phyloP scores from a whole-genome alignment of 2,113 vertebrate species.

The Uropsilus gracilis region DNA sequence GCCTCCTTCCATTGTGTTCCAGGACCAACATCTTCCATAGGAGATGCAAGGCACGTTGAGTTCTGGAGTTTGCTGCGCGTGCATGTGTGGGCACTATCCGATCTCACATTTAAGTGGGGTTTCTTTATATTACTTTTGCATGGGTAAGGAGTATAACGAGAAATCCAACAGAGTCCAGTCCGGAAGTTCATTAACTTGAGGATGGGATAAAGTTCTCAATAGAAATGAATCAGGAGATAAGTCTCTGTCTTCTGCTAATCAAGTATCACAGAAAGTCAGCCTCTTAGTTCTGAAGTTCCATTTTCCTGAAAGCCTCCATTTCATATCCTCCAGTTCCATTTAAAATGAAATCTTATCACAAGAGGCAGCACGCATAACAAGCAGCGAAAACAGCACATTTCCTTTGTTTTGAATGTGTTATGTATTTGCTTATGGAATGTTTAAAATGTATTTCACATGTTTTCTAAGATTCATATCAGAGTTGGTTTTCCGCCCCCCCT shows the following conservation, averaged over 20 bases:
- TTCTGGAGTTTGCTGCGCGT: not conserved
- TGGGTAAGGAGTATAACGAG: not conserved
- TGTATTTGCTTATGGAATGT: not conserved
- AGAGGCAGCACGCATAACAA: not conserved
- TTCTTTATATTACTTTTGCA: not conserved
- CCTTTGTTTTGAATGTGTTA: not conserved
- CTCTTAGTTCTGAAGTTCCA: not conserved
- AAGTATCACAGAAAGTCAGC: not conserved
- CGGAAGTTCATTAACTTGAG: not conserved
- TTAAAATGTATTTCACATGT: constrained; percentile 9
- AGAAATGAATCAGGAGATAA: not conserved
- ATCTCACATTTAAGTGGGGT: not conserved
- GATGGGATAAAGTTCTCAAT: no score
- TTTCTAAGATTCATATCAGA: not conserved
- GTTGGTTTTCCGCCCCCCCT: not conserved
- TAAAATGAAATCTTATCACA: not conserved
- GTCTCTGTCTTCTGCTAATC: not conserved
- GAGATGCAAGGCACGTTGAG: not conserved
- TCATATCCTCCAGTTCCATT: not conserved
- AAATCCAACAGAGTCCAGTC: not conserved
- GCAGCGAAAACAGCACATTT: not conserved
- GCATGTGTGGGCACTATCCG: not conserved
- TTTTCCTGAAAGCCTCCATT: not conserved
- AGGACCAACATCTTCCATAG: not conserved
- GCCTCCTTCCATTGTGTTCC: not conserved